Evolutionary conservation across 2,888 invertebrate species (phyloP).

Genomic region (Ametastegia equiseti): DNA sequence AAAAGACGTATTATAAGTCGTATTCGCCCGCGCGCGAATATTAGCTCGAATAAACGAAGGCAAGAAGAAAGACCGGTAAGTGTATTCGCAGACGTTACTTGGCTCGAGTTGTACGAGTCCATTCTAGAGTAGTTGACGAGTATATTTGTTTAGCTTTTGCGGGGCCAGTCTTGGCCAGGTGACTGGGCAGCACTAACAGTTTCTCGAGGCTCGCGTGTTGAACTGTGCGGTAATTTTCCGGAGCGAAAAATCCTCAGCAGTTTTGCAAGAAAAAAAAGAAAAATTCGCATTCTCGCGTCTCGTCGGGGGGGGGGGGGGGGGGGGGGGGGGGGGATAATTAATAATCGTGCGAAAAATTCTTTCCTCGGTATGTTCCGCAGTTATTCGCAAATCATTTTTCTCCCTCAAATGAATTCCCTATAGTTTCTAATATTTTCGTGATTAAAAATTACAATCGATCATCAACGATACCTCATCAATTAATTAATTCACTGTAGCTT

Average conservation of each 20-base stretch:
- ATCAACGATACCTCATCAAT: no score
- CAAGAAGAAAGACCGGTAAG: neutral
- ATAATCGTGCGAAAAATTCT: no score
- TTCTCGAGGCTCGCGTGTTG: neutral
- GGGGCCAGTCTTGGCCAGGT: slow-evolving; percentile 25
- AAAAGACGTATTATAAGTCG: neutral
- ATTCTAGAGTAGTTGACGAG: slow-evolving; percentile 15
- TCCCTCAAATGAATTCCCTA: no score
- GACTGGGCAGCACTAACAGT: neutral
- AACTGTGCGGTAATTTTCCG: neutral
- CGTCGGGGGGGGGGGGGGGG: no score
- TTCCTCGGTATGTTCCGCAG: no score
- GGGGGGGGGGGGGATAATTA: no score
- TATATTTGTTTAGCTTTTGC: slow-evolving; percentile 26
- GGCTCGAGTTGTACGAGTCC: neutral
- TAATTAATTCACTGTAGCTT: no score
- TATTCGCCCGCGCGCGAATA: slow-evolving; percentile 9
- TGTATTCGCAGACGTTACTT: neutral
- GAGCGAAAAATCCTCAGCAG: neutral
- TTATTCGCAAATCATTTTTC: no score
- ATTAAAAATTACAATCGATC: no score
- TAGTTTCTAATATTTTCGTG: no score
- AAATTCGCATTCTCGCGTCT: no score
- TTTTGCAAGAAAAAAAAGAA: no score
- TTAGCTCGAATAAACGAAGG: slow-evolving; percentile 21